phyloP scores from a whole-genome alignment of 2,797 vertebrate genomes.

The Synanceia verrucosa region DNA sequence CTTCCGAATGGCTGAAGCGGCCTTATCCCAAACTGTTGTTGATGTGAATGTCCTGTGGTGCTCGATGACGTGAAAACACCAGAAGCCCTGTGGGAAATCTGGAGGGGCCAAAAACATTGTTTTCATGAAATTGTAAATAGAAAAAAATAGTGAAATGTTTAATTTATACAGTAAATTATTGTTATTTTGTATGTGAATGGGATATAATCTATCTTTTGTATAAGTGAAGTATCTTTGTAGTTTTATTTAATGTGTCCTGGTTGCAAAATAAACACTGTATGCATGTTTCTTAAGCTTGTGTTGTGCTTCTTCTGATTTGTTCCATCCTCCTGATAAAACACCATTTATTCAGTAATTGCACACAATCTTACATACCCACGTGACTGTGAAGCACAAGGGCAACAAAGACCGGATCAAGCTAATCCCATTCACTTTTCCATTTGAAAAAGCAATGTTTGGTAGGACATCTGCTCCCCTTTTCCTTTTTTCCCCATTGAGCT shows the following conservation, averaged over 20 bases:
- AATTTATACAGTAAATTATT: constrained; percentile 92
- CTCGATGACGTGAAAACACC: constrained; percentile 50
- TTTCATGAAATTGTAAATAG: constrained; percentile 84
- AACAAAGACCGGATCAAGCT: constrained; percentile 29
- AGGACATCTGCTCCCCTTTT: constrained; percentile 38
- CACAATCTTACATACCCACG: neutral
- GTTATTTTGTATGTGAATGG: constrained; percentile 87
- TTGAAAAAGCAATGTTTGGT: constrained; percentile 26
- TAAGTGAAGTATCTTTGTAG: constrained; percentile 86
- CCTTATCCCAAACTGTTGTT: constrained; percentile 38
- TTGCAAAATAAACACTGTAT: constrained; percentile 87
- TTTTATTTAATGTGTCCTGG: constrained; percentile 87
- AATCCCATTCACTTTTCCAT: constrained; percentile 19
- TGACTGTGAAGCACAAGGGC: constrained; percentile 14
- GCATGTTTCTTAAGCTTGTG: constrained; percentile 83
- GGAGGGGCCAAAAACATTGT: constrained; percentile 54
- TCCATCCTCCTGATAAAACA: neutral
- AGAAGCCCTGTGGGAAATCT: constrained; percentile 44
- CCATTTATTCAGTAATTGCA: constrained; percentile 8
- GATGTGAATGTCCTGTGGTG: constrained; percentile 52
- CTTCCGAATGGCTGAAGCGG: constrained; percentile 28
- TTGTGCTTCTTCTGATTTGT: constrained; percentile 33
- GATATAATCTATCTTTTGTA: constrained; percentile 89
- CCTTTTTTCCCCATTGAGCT: constrained; percentile 22
- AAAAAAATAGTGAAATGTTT: constrained; percentile 80